A percentile compares a stretch with the other conserved stretches of the same genome.
phyloP scores from a whole-genome alignment of 2,888 invertebrate genomes.

The Acanthosepion pharaonis region DNA sequence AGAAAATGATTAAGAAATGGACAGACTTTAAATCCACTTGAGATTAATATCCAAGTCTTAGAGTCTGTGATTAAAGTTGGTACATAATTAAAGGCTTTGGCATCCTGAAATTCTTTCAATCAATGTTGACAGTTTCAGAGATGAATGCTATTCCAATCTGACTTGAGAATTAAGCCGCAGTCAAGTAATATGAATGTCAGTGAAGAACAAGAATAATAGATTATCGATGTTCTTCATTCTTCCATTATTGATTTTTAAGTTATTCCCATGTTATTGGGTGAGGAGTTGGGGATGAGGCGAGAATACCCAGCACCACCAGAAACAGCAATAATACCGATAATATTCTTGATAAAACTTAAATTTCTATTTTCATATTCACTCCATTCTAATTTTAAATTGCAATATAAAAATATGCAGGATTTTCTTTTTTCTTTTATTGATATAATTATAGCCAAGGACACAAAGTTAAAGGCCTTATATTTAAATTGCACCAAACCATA shows the following conservation, averaged over 20 bases:
- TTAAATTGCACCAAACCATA: no score
- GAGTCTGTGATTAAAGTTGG: conserved; percentile 33
- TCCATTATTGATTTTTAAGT: not conserved
- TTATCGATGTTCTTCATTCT: conserved; percentile 21
- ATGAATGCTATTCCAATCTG: not conserved
- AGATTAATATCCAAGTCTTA: conserved; percentile 23
- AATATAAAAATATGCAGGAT: no score
- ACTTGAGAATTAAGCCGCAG: not conserved
- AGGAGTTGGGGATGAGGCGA: not conserved
- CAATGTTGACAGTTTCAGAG: conserved; percentile 13
- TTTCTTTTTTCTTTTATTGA: no score
- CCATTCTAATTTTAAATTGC: not conserved
- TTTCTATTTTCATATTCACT: not conserved
- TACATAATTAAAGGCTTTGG: conserved; percentile 4
- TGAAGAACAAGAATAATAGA: not conserved
- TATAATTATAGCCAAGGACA: no score
- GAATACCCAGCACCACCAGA: not conserved
- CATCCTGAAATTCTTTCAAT: not conserved
- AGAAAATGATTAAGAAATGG: not conserved
- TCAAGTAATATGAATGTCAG: not conserved
- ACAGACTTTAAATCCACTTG: not conserved
- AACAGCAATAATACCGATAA: not conserved
- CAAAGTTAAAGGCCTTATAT: no score
- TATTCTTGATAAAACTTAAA: not conserved
- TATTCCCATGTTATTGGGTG: not conserved